Base-by-base conservation (phyloP, 1,140 invertebrate species). In the Sipha flava region DNA sequence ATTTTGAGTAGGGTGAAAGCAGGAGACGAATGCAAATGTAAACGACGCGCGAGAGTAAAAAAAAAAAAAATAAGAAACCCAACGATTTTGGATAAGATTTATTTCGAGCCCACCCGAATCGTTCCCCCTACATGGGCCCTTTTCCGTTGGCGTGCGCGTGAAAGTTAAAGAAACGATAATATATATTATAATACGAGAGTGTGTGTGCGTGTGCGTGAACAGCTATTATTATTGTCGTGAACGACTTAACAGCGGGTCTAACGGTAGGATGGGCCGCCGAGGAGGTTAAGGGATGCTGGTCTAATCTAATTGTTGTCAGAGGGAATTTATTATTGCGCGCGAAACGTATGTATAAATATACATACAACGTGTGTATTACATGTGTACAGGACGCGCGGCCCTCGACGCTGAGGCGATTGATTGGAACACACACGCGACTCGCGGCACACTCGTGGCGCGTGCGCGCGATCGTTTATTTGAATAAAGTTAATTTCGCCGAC, bases 281-380 rank as follows among this genome's bases (percentile, higher is more conserved):
- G 40, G 9, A 7, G 9, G 40, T n/a, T n/a, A n/a, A n/a, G n/a
- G n/a, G n/a, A n/a, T n/a, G 40, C 9, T n/a, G 4, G 6, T 14
- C 31, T 66, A 66, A 66, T 66, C 64, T 66, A 66, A 66, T 66
- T 66, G 64, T 66, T 43, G 64, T 66, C 64, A 43, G 26, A 66
- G 12, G 64, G 64, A 66, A 66, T 43, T 66, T 66, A 66, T 66
- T 66, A n/a, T n/a, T n/a, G n/a, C n/a, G 21, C 64, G 64, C 10
- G 64, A 21, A 66, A 66, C 34, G 26, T 16, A 23, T n/a, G n/a
- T n/a, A n/a, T n/a, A n/a, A n/a, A n/a, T n/a, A n/a, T n/a, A n/a
- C n/a, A n/a, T n/a, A n/a, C n/a, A n/a, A n/a, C n/a, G n/a, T n/a
- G n/a, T n/a, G n/a, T n/a, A n/a, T n/a, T n/a, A n/a, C n/a, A n/a